Base-by-base conservation (phyloP, 2,888 invertebrate genomes). In the Drosophila maculinotata region DNA sequence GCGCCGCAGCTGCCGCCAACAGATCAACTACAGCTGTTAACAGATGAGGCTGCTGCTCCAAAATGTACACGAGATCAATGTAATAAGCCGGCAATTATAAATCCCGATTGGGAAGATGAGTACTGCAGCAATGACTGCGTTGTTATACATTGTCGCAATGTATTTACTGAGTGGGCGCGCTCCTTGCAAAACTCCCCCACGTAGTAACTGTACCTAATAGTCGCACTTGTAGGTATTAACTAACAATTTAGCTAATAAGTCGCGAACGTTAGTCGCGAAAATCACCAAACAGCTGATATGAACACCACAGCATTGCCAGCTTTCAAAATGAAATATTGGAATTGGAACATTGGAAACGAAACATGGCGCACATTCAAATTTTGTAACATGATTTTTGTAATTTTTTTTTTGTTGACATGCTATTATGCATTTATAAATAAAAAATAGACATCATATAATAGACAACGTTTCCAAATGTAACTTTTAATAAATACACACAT, bases 91-190 rank as follows among this genome's bases (percentile, higher is more conserved):
- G 97, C 98, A 72, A 95, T 97, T 86, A 95, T 97, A 76, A 97
- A 96, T 93, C 95, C 95, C 73, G 97, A 97, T 92, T 98, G 98
- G 98, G 98, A 98, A 92, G 97, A 97, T 91, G 98, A 98, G 92
- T 98, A 98, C 92, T 98, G 98, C 93, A 97, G 97, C 92, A 98
- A 97, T 92, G 97, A 98, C 92, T 98, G 98, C 92, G 98, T 98
- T 74, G 97, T 98, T 91, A 96, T 95, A 91, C 98, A 98, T 92
- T 98, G 98, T 95, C 96, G 97, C 95, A 97, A 97, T 92, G 97
- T 98, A 1, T 91, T 91, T 60, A 90, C 82, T 31, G 80, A 86
- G 3, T 91, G 91, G 91, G 90, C 90, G 7, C 80, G 88, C 35
- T 80, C 90, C 4, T 84, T 90, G 62, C 67, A 89, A 54, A 89